Conservation (phyloP, 2,113 vertebrate genomes). For the Choloepus hoffmanni region DNA sequence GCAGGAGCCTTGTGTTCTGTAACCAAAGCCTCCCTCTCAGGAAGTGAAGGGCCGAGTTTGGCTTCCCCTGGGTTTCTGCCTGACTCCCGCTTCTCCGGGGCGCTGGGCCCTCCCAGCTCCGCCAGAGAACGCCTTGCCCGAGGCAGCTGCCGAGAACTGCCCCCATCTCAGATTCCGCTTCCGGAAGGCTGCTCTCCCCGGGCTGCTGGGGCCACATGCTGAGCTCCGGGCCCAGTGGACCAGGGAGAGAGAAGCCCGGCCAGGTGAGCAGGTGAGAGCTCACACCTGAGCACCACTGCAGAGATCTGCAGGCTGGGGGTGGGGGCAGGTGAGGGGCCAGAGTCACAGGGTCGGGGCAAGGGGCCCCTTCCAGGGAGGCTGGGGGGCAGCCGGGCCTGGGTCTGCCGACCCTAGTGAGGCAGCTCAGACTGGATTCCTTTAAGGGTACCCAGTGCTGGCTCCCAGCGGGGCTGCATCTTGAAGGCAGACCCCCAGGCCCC, state of each 20-base stretch:
- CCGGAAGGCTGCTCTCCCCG: too few species aligned
- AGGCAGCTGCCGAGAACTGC: neutral
- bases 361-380: neutral
- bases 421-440: neutral
- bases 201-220: neutral
- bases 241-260: neutral
- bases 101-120: rapidly evolving
- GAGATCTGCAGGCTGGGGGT: neutral
- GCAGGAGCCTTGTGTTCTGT: neutral
- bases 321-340: neutral
- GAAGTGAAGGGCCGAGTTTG: neutral
- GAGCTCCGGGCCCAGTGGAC: neutral
- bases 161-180: neutral
- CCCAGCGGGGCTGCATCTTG: neutral
- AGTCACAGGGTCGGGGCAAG: rapidly evolving
- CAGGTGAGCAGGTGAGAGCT: neutral
- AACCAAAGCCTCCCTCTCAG: too few species aligned
- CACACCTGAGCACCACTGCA: neutral
- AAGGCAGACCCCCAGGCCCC: rapidly evolving
- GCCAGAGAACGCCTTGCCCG: rapidly evolving
- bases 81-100: too few species aligned
- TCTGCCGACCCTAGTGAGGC: neutral
- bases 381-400: neutral
- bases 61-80: neutral
- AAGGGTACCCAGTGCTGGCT: too few species aligned